Base-by-base conservation (phyloP, 1,140 invertebrate species). In the Hyposmocoma kahamanoa region DNA sequence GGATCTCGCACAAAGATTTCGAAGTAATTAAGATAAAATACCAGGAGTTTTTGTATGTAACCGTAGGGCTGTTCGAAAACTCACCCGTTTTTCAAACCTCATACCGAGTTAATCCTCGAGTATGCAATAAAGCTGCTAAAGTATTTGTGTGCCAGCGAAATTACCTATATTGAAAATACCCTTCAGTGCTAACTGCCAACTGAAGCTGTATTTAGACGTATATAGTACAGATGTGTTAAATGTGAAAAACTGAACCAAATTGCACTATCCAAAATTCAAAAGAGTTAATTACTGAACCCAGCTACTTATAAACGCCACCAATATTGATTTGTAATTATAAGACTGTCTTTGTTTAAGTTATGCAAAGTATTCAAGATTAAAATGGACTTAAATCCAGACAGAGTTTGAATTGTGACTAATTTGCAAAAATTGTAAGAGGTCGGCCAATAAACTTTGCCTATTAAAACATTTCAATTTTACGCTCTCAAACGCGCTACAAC, bases 161-260 rank as follows among this genome's bases (percentile, higher is more conserved):
- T 84, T 79, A 80, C 78, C 81, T 77, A 78, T 84, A 84, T 84
- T 84, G 81, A 80, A 84, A 84, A 81, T 84, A 80, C 81, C 81
- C 77, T 80, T 73, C 73, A 66, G 63, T 65, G 71, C 73, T 79
- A 83, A 79, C 70, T 73, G 69, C 74, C 68, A 60, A 60, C 72
- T 73, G 62, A 78, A 74, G 70, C 72, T 69, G 80, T 83, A 83
- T 83, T 78, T 77, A 69, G 68, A 77, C 61, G 72, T 66, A 62
- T 67, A 61, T 59, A 67, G 69, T 63, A 62, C 59, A 58, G 62
- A 56, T 53, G 55, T 61, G 48, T 58, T 50, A 61, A 51, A 44
- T 59, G 59, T 63, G 62, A 50, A 56, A 46, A 50, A 64, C 64
- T 62, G 59, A 67, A 55, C 62, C 56, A 66, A 62, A 74, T 72